Base-by-base conservation (phyloP, 2,113 vertebrate species). In the Montifringilla adamsi region DNA sequence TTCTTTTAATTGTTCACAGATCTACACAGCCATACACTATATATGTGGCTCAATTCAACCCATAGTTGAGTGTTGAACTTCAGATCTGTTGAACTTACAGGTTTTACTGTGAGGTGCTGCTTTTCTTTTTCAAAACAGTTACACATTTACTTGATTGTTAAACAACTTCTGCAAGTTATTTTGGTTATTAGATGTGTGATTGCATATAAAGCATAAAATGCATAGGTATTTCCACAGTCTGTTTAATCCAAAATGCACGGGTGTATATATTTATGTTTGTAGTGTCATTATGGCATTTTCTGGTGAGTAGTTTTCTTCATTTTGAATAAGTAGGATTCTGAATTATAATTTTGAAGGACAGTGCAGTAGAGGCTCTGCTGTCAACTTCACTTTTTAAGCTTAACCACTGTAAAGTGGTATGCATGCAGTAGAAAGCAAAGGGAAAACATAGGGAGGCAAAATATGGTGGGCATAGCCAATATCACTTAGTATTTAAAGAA, bases 341-440 rank as follows among this genome's bases (percentile, higher is more conserved):
- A 77, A 27, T 49, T 77, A 16, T 6, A 41, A 19, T 27, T 72
- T 37, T 37, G 72, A 70, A 83, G 37, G 31, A 39, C 27, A 52
- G 13, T 58, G 6, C 31, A n/a, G 46, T 50, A 73, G 41, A 52
- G 28, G 13, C 39, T 91, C 7, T 53, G 13, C 63, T 59, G 44
- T 68, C 35, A 60, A 6, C 27, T 90, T 62, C 18, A 13, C 9
- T 94, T 66, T 90, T 72, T 15, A 43, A 19, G 24, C 9, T 75
- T 59, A 44, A 41, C 19, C 0, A 0, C 24, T 74, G n/a, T 59
- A 41, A 56, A 69, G 50, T 22, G 1, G 2, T 35, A 19, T 66
- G 30, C 39, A 23, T 53, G 47, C 17, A 52, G 43, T 39, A 90
- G 78, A 56, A 84, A 73, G 74, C 50, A 62, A 84, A 84, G 33